Conservation (phyloP, 1,140 invertebrate species). For the Stegodyphus dumicola region DNA sequence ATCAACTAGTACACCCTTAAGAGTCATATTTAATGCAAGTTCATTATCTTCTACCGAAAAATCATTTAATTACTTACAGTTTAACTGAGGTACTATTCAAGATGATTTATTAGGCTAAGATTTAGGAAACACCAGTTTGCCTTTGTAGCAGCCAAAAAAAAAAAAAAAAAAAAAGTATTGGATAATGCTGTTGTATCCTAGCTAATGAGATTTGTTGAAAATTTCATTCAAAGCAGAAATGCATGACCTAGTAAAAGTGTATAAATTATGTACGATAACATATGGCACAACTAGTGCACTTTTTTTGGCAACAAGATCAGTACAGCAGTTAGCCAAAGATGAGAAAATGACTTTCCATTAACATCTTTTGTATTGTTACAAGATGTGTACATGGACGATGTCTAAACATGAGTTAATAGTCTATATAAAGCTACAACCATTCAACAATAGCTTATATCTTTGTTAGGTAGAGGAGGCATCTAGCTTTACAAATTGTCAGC, state of each 20-base stretch:
- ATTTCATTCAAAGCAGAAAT: neutral
- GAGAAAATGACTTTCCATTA: conserved; percentile 62
- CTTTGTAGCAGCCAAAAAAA: neutral
- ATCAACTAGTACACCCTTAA: neutral
- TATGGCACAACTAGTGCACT: conserved; percentile 64
- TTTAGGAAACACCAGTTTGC: conserved; percentile 16
- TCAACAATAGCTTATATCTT: neutral
- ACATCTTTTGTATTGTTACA: conserved; percentile 39
- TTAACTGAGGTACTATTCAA: neutral
- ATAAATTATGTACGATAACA: conserved; percentile 63
- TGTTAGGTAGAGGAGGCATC: neutral
- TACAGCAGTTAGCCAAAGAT: conserved; percentile 65
- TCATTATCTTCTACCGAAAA: neutral
- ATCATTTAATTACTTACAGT: neutral
- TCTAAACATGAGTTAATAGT: neutral
- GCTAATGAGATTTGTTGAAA: neutral
- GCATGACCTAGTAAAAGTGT: neutral
- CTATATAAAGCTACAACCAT: neutral
- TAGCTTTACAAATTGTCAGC: neutral
- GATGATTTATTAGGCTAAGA: neutral
- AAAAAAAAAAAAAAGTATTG: neutral
- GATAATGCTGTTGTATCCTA: neutral
- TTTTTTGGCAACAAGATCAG: conserved; percentile 63
- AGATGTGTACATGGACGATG: neutral
- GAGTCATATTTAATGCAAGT: neutral